Evolutionary conservation across 2,113 vertebrate genomes (phyloP).

Genomic region (Uria lomvia): DNA sequence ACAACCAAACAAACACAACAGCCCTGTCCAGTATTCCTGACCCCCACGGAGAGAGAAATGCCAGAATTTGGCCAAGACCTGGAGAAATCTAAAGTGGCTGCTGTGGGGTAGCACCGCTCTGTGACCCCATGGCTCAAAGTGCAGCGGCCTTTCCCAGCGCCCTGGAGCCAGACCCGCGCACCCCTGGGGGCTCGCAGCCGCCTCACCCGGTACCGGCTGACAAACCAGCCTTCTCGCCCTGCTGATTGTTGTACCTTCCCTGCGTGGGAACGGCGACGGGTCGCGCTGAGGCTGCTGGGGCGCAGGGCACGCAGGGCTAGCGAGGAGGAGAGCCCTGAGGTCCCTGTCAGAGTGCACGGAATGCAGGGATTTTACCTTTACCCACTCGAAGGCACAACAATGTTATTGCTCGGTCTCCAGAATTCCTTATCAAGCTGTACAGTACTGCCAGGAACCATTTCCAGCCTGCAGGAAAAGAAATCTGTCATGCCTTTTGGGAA

Average conservation of each 20-base stretch:
- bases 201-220: not conserved
- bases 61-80: not conserved
- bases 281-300: not conserved
- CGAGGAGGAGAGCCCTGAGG: fast-evolving
- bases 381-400: not conserved
- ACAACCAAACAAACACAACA: not conserved
- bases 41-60: not conserved
- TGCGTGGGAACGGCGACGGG: not conserved
- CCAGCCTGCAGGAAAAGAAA: not conserved
- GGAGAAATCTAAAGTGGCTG: not conserved
- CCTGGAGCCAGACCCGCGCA: no score
- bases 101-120: not conserved
- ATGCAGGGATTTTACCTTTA: not conserved
- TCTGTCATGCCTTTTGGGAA: not conserved
- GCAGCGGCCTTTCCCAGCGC: not conserved
- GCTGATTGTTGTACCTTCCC: not conserved
- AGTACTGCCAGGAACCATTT: not conserved
- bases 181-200: not conserved
- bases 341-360: not conserved
- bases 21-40: no score
- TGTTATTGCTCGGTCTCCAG: not conserved
- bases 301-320: not conserved
- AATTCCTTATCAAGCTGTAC: not conserved
- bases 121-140: not conserved
- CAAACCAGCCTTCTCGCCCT: not conserved